Conservation (phyloP, 2,113 vertebrate genomes). For the Edolisoma coerulescens region DNA sequence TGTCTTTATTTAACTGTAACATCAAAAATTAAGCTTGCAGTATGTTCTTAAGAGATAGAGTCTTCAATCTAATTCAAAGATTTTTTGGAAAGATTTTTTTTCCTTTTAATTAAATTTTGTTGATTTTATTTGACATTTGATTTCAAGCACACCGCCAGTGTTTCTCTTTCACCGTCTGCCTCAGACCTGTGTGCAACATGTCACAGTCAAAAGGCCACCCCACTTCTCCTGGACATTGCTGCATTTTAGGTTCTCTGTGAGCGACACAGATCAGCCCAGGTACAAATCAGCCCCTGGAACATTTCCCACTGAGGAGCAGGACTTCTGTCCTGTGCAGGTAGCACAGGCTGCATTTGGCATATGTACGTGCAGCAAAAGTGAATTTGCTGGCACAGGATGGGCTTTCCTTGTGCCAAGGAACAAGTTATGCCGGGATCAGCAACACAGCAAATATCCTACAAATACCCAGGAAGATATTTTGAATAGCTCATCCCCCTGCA, state of each 20-base stretch:
- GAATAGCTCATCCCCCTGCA: neutral
- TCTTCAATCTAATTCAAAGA: constrained; percentile 24
- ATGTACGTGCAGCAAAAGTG: fast-evolving
- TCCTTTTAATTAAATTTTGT: neutral
- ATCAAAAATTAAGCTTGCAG: constrained; percentile 40
- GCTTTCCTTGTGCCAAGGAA: fast-evolving
- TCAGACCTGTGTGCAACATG: neutral
- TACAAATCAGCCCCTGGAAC: neutral
- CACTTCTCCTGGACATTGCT: neutral
- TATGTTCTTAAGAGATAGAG: constrained; percentile 55
- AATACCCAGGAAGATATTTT: neutral
- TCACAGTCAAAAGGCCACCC: neutral
- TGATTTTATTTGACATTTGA: constrained; percentile 43
- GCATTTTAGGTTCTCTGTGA: neutral
- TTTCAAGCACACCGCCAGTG: neutral
- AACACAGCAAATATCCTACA: neutral
- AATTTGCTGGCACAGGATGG: neutral
- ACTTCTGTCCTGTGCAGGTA: neutral
- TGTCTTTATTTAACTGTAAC: constrained; percentile 43
- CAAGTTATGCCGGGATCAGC: neutral
- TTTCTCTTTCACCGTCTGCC: neutral
- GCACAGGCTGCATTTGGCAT: fast-evolving
- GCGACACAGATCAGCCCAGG: neutral
- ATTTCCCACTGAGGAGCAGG: neutral
- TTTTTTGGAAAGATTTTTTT: neutral